A percentile compares a stretch with the other conserved stretches of the same genome.
These are phyloP conservation scores for Capromys pilorides DNA, from an alignment of 2,797 vertebrate genomes.

Conservation along the genomic window DNA sequence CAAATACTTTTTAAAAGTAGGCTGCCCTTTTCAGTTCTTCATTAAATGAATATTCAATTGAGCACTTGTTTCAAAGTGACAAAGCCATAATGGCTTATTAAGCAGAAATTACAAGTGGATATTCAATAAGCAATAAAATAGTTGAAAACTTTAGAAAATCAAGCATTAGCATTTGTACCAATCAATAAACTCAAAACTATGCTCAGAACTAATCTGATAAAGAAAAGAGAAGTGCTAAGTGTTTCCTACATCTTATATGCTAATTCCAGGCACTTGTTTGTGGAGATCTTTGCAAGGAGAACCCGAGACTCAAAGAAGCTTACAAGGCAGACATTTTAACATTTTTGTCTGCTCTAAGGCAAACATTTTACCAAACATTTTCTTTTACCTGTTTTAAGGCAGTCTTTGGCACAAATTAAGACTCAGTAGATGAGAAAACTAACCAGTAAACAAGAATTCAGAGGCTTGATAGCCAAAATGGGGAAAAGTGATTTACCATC, in stretches of 20 bases:
- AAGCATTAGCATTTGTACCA: background rate
- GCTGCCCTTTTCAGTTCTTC: background rate
- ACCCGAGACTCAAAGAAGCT: background rate
- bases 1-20: background rate
- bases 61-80: background rate
- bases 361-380: no score
- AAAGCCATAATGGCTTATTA: background rate
- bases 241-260: no score
- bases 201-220: background rate
- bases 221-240: background rate
- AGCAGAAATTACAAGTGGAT: background rate
- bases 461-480: background rate
- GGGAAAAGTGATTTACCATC: background rate
- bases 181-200: background rate
- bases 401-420: background rate
- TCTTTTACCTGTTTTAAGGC: background rate
- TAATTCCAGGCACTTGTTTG: background rate
- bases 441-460: background rate
- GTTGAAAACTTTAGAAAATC: conserved; percentile 3
- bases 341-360: no score
- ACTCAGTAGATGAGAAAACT: background rate
- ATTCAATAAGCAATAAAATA: background rate
- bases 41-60: background rate
- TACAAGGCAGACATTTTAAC: no score
- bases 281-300: background rate